Evolutionary conservation across 1,140 invertebrate genomes (phyloP).

Genomic region (Brachionus sp.): DNA sequence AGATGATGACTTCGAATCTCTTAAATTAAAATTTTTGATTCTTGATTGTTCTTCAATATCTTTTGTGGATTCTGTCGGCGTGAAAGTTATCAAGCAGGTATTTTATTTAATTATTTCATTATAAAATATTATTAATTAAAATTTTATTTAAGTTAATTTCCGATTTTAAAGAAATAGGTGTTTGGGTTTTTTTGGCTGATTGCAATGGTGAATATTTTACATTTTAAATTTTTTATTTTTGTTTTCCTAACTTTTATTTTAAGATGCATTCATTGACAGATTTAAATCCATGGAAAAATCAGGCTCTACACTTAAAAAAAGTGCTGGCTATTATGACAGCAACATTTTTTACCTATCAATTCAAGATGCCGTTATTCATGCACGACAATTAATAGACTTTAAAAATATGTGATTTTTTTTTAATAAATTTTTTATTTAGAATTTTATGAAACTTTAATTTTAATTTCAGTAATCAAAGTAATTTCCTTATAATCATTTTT

Average conservation of each 20-base stretch:
- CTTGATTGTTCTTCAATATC: not conserved
- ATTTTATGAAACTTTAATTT: too few relatives aligned
- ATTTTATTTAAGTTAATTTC: not conserved
- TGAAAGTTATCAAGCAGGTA: constrained; percentile 18
- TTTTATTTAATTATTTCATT: not conserved
- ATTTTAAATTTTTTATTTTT: not conserved
- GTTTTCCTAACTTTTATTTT: not conserved
- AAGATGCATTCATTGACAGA: constrained; percentile 18
- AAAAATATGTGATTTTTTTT: too few relatives aligned
- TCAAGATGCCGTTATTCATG: constrained; percentile 4
- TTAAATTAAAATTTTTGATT: constrained; percentile 1
- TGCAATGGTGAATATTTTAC: not conserved
- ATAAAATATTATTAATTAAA: not conserved
- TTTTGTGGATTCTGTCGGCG: constrained; percentile 40
- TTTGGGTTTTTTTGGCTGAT: constrained; percentile 1
- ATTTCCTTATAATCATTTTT: too few relatives aligned
- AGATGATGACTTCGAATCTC: not conserved
- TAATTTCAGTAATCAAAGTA: too few relatives aligned
- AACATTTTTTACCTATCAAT: not conserved
- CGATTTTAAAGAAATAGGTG: constrained; percentile 13
- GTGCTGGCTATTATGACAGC: not conserved
- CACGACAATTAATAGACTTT: too few relatives aligned
- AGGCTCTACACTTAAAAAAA: not conserved
- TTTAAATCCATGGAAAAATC: not conserved
- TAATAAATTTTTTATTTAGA: too few relatives aligned